Evolutionary conservation across 2,113 vertebrate genomes (phyloP), one percentile per base, ranked within the genome.

Genomic region (Thalassarche chlororhynchos): DNA sequence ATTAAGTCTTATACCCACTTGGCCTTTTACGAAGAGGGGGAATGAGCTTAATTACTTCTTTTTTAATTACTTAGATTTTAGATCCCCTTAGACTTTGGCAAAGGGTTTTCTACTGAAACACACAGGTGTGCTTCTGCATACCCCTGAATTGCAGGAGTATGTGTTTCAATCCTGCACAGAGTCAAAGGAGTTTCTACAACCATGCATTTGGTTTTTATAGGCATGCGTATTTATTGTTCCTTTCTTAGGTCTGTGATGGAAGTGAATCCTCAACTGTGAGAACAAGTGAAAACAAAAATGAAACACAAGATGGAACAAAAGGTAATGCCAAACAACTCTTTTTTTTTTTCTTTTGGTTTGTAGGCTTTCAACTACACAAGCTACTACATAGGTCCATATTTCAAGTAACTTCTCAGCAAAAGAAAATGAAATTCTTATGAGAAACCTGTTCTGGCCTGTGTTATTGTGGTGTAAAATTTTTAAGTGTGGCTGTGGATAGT

Each of bases 221-320:
- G 9, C 68, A 55, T 70, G 36, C 42, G 5, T 42, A 86, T 96
- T 96, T 96, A 70, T 95, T 91, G 92, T 94, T 96, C 36, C 28
- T 95, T 94, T 95, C 97, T 96, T 96, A 98, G 98, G 96, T 98
- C 82, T 98, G 97, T 94, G 97, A 96, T 98, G 97, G 95, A 75
- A 98, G 91, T 52, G 98, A 98, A 80, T 90, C 83, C 57, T 98
- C 94, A 84, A 32, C 98, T 83, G 82, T 89, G 94, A 90, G 95
- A 93, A 97, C 97, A 98, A 98, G 96, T 91, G 99, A 99, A 95
- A 98, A 97, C 87, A 97, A 95, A 97, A 87, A 89, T 47, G 95
- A 97, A 84, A 95, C 94, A 46, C 92, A 93, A 12, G 98, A 98
- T 75, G 97, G 95, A 93, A 85, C 95, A 88, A 98, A 98, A 97